These are phyloP conservation scores for Camponotus pennsylvanicus DNA, from an alignment of 1,140 invertebrate species.

Conservation along the genomic window DNA sequence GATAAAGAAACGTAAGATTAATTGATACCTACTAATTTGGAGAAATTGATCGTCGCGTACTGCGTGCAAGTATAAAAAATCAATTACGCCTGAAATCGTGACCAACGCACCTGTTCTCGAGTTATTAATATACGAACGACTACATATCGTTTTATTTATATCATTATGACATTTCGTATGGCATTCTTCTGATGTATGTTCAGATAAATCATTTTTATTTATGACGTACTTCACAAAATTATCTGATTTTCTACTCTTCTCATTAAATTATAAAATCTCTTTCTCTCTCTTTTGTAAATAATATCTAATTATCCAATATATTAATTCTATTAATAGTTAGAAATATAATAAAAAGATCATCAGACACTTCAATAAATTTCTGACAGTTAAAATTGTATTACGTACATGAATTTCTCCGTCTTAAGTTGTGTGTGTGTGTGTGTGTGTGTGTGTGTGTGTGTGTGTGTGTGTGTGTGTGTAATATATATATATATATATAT, in stretches of 20 bases:
- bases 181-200: not conserved
- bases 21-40: slow-evolving; percentile 41
- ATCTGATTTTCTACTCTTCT: not conserved
- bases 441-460: too few species aligned
- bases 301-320: not conserved
- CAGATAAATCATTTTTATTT: slow-evolving; percentile 17
- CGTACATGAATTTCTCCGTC: not conserved
- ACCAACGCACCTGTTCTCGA: slow-evolving; percentile 42
- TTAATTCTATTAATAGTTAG: not conserved
- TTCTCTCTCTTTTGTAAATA: not conserved
- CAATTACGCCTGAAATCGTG: slow-evolving; percentile 31
- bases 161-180: not conserved
- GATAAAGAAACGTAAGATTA: slow-evolving; percentile 38
- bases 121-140: slow-evolving; percentile 17
- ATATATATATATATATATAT: too few species aligned
- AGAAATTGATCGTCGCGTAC: slow-evolving; percentile 33
- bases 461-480: too few species aligned
- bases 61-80: slow-evolving; percentile 8
- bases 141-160: not conserved
- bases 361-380: not conserved
- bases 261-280: not conserved
- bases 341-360: not conserved
- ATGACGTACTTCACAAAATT: not conserved
- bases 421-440: too few species aligned
- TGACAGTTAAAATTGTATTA: not conserved